phyloP scores from a whole-genome alignment of 1,140 invertebrate genomes.

The Chelonus insularis region DNA sequence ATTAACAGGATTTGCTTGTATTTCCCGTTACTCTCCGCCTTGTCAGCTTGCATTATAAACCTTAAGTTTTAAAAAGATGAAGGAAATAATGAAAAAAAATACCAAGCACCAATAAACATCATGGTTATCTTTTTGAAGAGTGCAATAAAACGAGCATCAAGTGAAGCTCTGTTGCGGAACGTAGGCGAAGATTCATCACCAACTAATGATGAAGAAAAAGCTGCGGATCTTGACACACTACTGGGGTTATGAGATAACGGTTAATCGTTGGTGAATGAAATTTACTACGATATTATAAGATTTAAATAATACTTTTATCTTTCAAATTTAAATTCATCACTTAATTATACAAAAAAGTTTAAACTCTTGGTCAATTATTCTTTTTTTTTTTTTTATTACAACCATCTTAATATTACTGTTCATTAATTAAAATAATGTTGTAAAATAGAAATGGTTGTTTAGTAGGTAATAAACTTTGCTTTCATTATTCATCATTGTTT shows the following conservation, averaged over 20 bases:
- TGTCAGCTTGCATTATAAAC: not conserved
- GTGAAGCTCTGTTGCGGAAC: not conserved
- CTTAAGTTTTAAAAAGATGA: not conserved
- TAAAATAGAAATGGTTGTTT: too few relatives aligned
- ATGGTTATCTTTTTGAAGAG: not conserved
- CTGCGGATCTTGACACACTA: constrained; percentile 8
- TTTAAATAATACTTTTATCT: not conserved
- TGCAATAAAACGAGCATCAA: not conserved
- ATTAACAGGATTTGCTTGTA: constrained; percentile 9
- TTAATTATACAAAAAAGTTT: not conserved
- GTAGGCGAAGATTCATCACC: not conserved
- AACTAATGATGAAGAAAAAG: constrained; percentile 16
- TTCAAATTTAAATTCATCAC: not conserved
- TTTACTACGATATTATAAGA: constrained; percentile 5
- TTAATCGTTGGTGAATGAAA: constrained; percentile 19
- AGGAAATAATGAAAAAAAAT: not conserved
- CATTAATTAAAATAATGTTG: too few relatives aligned
- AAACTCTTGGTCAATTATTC: too few relatives aligned
- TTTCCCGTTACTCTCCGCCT: constrained; percentile 18
- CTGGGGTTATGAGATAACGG: constrained; percentile 20
- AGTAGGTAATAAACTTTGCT: too few relatives aligned
- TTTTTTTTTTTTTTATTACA: too few relatives aligned
- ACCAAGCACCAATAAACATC: constrained; percentile 22
- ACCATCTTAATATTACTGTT: too few relatives aligned
- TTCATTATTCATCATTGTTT: too few relatives aligned